Percentiles rank a stretch among this genome's conserved stretches.
Evolutionary conservation across 2,113 vertebrate species (phyloP).

Genomic region (Tachysurus vachellii): DNA sequence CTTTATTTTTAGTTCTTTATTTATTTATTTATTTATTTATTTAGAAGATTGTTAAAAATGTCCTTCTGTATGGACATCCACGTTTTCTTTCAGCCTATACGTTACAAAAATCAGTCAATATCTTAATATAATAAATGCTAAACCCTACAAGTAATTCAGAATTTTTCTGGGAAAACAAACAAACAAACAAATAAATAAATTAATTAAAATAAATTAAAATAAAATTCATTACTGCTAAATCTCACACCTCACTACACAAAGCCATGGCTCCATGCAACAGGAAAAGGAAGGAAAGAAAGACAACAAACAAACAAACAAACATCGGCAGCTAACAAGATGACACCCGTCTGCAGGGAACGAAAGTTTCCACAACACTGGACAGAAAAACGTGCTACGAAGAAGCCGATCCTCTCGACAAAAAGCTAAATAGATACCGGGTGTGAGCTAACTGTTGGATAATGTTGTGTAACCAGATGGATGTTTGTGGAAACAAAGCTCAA

Average conservation of each 20-base stretch:
- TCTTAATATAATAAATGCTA: no score
- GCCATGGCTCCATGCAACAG: neutral
- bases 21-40: no score
- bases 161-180: no score
- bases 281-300: no score
- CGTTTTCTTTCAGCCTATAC: neutral
- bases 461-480: neutral
- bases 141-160: neutral
- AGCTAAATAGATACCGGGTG: conserved; percentile 37
- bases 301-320: neutral
- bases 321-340: neutral
- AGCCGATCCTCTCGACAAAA: neutral
- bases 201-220: no score
- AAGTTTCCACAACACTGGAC: conserved; percentile 22
- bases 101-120: no score
- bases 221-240: neutral
- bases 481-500: neutral
- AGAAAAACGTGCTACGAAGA: conserved; percentile 5
- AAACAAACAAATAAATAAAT: no score
- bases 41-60: neutral
- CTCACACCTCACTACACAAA: neutral
- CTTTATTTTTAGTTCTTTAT: neutral
- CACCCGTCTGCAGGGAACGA: neutral
- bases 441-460: neutral
- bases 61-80: neutral